Base-by-base conservation (phyloP, 2,113 vertebrate species). In the Nothoprocta perdicaria region DNA sequence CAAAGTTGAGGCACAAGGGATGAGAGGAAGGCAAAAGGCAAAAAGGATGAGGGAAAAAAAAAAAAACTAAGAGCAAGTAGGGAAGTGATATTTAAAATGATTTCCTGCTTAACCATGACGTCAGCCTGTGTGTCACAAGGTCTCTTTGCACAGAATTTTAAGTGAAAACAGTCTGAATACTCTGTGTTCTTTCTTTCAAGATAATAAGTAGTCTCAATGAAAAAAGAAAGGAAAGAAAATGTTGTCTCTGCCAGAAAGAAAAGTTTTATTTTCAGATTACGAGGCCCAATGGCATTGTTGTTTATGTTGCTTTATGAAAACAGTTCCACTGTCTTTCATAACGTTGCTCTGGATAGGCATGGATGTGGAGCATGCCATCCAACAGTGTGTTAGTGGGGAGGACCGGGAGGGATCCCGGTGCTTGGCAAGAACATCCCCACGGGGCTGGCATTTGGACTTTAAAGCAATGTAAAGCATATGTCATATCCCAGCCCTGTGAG, bases 391-490 rank as follows among this genome's bases (percentile, higher is more conserved):
- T 46, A 86, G 29, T 63, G 17, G 4, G 3, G 5, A 83, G 33
- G 8, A 74, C 18, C 1, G 1, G 26, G 14, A 71, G 9, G 10
- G 16, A 88, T 4, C 5, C 12, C 24, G 50, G 26, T 0, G 1
- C 11, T 18, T 11, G 66, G 72, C 19, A 43, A 73, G 18, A 82
- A 68, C 33, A 24, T 67, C 35, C 24, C 45, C n/a, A 38, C 5
- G 81, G 53, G 5, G 61, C 50, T 86, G 48, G 50, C 63, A 75
- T 22, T 24, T 87, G 63, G 26, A 82, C 14, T 43, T 92, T 84
- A 87, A 83, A 90, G 50, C 40, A 73, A n/a, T 52, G 15, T 38
- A 72, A 93, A 92, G 45, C 65, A 52, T 65, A 50, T 69, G 68
- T 62, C 72, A 68, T 55, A 80, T 48, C 27, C 17, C 29, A 71